Base-by-base conservation (phyloP, 2,797 vertebrate species). In the Hippocampus kuda region DNA sequence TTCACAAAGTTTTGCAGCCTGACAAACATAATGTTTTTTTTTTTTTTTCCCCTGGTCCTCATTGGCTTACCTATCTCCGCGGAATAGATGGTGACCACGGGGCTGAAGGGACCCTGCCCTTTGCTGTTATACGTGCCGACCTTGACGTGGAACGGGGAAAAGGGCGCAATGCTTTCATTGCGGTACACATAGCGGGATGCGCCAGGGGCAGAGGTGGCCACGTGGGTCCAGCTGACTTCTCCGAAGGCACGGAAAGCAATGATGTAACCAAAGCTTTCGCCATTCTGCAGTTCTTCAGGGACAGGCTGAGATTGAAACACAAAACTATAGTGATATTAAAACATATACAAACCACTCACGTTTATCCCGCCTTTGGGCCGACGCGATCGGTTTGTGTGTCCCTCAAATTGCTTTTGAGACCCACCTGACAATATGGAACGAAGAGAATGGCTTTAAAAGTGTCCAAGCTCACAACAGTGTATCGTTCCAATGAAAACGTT, bases 91-190 rank as follows among this genome's bases (percentile, higher is more conserved):
- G 93, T 94, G 77, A 91, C 86, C 75, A 94, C 91, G 0, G 93
- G 86, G 79, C 96, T 97, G 83, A 97, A 98, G 0, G 95, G 95
- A 26, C 96, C 96, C 82, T 97, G 94, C 2, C 96, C 96, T 85
- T 95, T 95, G 82, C 94, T 94, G 87, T 98, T 98, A 81, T 97
- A 98, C 44, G 95, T 95, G 2, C 95, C 96, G 51, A 98, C 96
- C 81, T 95, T 97, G 75, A 96, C 94, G 72, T 96, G 92, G 41
- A 96, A 98, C 0, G 93, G 95, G 0, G 94, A 95, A 77, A 97
- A 97, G n/a, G 95, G 93, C 3, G 90, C 69, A 65, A 98, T 96
- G 90, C 93, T 97, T 81, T 97, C 95, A 44, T 97, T 98, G 80
- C 94, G 90, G 57, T 95, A 96, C 72, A 98, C 92, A 0, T 95